A percentile compares a stretch with the other conserved stretches of the same genome.
phyloP scores from a whole-genome alignment of 2,888 invertebrate species.

The Tetramorium bicarinatum region DNA sequence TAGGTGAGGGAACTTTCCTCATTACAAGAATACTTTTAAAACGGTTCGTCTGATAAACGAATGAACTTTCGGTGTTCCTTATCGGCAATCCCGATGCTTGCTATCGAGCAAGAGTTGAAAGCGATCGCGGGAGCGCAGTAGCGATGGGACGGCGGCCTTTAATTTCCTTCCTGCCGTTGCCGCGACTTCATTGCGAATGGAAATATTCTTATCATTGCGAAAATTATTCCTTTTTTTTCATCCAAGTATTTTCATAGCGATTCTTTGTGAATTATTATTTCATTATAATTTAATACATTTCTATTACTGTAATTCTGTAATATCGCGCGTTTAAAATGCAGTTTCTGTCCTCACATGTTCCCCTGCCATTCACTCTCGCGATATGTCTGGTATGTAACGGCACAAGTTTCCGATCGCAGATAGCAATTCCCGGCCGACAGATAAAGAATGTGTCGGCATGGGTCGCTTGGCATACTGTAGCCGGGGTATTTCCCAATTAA shows the following conservation, averaged over 20 bases:
- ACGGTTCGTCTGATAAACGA: slow-evolving; percentile 65
- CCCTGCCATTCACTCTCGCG: slow-evolving; percentile 17
- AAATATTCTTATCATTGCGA: slow-evolving; percentile 2
- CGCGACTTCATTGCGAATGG: neutral
- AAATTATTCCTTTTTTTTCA: neutral
- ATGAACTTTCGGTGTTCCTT: slow-evolving; percentile 63
- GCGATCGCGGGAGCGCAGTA: slow-evolving; percentile 27
- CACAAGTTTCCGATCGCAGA: slow-evolving; percentile 61
- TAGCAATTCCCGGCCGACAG: slow-evolving; percentile 72
- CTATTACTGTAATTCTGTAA: neutral
- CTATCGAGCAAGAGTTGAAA: slow-evolving; percentile 47
- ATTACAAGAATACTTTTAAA: slow-evolving; percentile 71
- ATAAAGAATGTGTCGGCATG: slow-evolving; percentile 71
- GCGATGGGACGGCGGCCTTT: slow-evolving; percentile 27
- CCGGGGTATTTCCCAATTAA: slow-evolving; percentile 75
- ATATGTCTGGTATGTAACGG: slow-evolving; percentile 60
- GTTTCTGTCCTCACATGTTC: neutral
- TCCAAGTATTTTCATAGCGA: neutral
- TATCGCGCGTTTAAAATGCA: neutral
- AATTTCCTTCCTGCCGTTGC: slow-evolving; percentile 27
- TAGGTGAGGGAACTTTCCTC: slow-evolving; percentile 68
- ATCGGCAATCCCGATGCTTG: slow-evolving; percentile 40
- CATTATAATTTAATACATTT: neutral
- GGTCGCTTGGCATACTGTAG: slow-evolving; percentile 48
- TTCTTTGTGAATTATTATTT: neutral